These are phyloP conservation scores for Cheirogaleus medius DNA, from an alignment of 2,113 vertebrate species.

Conservation along the genomic window DNA sequence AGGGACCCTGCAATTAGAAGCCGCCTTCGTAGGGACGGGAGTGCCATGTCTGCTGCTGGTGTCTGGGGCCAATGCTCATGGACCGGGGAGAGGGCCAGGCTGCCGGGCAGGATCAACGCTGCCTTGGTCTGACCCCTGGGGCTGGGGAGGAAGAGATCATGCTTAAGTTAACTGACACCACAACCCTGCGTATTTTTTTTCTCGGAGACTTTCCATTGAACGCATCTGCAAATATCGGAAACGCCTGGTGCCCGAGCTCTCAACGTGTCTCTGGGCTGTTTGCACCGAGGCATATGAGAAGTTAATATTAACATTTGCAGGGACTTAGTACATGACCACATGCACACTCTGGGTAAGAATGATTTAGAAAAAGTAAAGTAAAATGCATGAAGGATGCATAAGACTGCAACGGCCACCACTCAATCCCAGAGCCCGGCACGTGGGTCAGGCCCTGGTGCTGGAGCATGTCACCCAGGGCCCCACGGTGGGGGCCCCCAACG, in stretches of 20 bases:
- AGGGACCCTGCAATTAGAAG: neutral
- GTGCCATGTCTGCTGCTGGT: fast-evolving
- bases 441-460: neutral
- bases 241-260: neutral
- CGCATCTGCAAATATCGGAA: neutral
- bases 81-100: neutral
- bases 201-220: neutral
- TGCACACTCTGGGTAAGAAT: neutral
- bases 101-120: neutral
- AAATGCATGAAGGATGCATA: neutral
- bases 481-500: neutral
- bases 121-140: neutral
- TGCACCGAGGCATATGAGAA: neutral
- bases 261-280: neutral
- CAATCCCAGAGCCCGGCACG: fast-evolving
- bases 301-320: neutral
- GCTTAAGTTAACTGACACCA: neutral
- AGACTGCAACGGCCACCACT: fast-evolving
- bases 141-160: neutral
- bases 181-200: neutral
- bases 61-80: neutral
- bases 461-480: neutral
- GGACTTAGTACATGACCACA: neutral
- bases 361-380: neutral
- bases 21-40: too few species aligned